phyloP scores from a whole-genome alignment of 1,140 invertebrate genomes.

The Saccostrea echinata region DNA sequence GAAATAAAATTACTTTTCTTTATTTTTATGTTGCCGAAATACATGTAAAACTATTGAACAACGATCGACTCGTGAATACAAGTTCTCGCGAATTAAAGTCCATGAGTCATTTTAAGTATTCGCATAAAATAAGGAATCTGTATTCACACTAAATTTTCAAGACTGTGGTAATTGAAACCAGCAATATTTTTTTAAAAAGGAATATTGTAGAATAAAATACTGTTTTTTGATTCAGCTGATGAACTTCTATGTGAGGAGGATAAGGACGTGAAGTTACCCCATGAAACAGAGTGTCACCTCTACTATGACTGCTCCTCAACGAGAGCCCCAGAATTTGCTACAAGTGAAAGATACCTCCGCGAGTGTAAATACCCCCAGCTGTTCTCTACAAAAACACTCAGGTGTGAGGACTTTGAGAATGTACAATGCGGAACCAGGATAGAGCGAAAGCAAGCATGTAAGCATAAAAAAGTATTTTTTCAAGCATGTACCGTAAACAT shows the following conservation, averaged over 20 bases:
- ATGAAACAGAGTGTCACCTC: conserved; percentile 62
- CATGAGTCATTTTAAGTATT: no score
- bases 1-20: no score
- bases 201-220: not conserved
- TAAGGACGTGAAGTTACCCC: conserved; percentile 46
- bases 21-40: no score
- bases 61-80: no score
- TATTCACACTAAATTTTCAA: no score
- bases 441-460: conserved; percentile 59
- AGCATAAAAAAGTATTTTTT: conserved; percentile 11
- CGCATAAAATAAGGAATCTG: no score
- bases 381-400: conserved; percentile 51
- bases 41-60: no score
- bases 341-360: conserved; percentile 53
- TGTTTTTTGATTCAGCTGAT: not conserved
- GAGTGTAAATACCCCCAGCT: conserved; percentile 68
- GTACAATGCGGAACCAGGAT: conserved; percentile 61
- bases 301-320: conserved; percentile 63
- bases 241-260: conserved; percentile 44
- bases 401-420: conserved; percentile 57
- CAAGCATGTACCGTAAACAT: no score
- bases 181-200: no score
- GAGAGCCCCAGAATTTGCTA: conserved; percentile 54
- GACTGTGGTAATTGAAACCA: no score
- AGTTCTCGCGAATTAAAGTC: no score